Evolutionary conservation across 2,888 invertebrate species (phyloP).

Genomic region (Xestoiulus laeticollis): DNA sequence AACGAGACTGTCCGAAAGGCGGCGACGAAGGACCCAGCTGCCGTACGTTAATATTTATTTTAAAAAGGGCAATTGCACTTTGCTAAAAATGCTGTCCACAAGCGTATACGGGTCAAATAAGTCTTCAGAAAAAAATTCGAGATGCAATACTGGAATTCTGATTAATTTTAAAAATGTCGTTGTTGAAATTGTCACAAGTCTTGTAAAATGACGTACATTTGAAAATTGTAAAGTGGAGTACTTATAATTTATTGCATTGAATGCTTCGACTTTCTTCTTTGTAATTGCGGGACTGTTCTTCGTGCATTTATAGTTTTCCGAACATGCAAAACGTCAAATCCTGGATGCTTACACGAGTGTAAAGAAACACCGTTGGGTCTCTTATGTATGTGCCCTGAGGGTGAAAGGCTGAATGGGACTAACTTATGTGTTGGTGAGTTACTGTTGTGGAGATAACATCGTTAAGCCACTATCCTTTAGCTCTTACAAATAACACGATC

Average conservation of each 20-base stretch:
- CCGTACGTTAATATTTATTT: conserved; percentile 64
- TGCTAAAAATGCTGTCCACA: background rate
- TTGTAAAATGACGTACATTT: too few species aligned
- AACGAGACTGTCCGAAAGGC: conserved; percentile 90
- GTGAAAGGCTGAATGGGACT: conserved; percentile 76
- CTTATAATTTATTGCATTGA: background rate
- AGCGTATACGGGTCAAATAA: background rate
- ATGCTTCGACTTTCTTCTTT: background rate
- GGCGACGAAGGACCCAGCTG: conserved; percentile 93
- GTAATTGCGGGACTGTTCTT: background rate
- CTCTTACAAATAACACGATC: background rate
- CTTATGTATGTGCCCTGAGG: conserved; percentile 87
- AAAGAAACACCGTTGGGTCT: conserved; percentile 80
- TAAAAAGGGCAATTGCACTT: background rate
- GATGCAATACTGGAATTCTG: too few species aligned
- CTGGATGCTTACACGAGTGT: conserved; percentile 73
- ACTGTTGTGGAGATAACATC: background rate
- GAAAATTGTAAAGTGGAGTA: background rate
- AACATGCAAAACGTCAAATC: conserved; percentile 57
- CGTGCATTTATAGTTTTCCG: conserved; percentile 41
- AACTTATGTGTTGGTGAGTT: conserved; percentile 63
- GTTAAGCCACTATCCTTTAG: background rate
- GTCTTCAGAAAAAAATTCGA: too few species aligned
- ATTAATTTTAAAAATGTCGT: background rate
- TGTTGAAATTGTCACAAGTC: too few species aligned